phyloP scores from a whole-genome alignment of 2,113 vertebrate genomes.

The Acanthisitta chloris region DNA sequence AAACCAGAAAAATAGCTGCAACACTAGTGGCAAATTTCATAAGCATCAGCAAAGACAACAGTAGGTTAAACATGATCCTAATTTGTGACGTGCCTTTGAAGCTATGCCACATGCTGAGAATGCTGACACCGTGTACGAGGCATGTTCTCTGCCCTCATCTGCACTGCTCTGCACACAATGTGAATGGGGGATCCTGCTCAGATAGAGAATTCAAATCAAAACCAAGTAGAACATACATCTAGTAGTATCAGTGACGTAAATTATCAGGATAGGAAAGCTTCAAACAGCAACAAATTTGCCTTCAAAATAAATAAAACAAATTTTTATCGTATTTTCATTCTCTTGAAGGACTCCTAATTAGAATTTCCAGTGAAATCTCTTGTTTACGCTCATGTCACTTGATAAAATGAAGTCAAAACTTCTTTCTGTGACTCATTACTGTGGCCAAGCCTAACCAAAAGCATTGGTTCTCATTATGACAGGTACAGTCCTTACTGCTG shows the following conservation, averaged over 20 bases:
- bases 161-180: background rate
- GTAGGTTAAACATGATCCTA: background rate
- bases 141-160: background rate
- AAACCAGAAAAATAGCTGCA: background rate
- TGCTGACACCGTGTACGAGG: conserved; percentile 5
- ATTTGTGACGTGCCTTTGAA: conserved; percentile 36
- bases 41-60: conserved; percentile 40
- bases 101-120: background rate
- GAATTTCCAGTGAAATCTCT: background rate
- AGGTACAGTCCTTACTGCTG: background rate
- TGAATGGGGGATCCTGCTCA: accelerated
- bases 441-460: background rate
- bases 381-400: background rate
- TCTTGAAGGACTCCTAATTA: background rate
- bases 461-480: background rate
- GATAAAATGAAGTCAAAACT: background rate
- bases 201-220: background rate
- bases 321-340: background rate
- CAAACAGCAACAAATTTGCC: background rate
- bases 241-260: background rate
- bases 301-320: background rate
- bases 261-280: background rate
- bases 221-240: background rate
- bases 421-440: background rate
- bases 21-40: conserved; percentile 3